Evolutionary conservation across 2,888 invertebrate genomes (phyloP).

Genomic region (Calameuta pallipes): DNA sequence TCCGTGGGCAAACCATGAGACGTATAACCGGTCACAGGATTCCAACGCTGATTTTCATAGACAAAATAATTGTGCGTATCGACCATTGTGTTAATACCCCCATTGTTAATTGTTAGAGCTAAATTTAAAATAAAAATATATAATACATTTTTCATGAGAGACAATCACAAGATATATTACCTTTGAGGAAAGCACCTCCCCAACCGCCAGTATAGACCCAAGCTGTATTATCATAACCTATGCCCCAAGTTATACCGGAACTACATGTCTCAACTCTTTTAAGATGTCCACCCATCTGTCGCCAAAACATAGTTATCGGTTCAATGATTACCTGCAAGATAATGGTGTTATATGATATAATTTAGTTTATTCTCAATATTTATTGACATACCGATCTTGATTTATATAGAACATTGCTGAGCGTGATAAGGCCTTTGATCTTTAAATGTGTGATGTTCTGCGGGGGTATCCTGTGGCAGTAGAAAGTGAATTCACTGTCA

Average conservation of each 20-base stretch:
- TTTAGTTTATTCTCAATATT: conserved; percentile 9
- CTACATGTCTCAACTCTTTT: conserved; percentile 80
- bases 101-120: conserved; percentile 70
- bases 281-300: conserved; percentile 89
- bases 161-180: conserved; percentile 50
- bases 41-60: conserved; percentile 96
- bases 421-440: conserved; percentile 81
- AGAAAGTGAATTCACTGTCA: conserved; percentile 76
- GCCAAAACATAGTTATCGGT: conserved; percentile 84
- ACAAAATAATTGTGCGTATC: conserved; percentile 89
- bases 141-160: conserved; percentile 7
- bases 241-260: conserved; percentile 89
- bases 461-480: conserved; percentile 80
- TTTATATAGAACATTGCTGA: conserved; percentile 76
- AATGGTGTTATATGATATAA: conserved; percentile 21
- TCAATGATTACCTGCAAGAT: conserved; percentile 72
- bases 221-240: conserved; percentile 88
- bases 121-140: conserved; percentile 18
- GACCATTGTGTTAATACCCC: conserved; percentile 79
- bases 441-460: conserved; percentile 79
- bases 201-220: conserved; percentile 92
- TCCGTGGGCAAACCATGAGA: conserved; percentile 88
- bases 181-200: conserved; percentile 86
- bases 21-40: conserved; percentile 90
- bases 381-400: conserved; percentile 67